Evolutionary conservation across 2,797 vertebrate genomes (phyloP), one percentile per base, ranked within the genome.

Genomic region (Neostethus bicornis): DNA sequence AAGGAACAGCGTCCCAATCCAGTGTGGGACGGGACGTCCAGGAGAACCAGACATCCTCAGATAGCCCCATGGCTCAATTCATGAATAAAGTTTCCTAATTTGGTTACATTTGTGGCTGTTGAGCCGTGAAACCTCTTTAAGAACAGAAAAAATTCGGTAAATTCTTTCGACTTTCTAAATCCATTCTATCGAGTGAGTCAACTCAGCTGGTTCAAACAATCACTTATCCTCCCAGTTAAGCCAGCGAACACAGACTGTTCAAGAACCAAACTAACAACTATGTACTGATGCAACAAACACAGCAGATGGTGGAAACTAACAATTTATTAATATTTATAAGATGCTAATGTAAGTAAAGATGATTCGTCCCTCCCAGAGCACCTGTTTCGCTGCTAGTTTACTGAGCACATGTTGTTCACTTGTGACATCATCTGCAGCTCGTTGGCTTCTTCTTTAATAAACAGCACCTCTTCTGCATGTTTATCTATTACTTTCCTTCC

Each of bases 281-380:
- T 7, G n/a, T 17, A 35, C 19, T 11, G 26, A 31, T 34, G 56
- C 61, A 60, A 28, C 61, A 50, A 61, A 57, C 68, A 66, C 69
- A 72, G 31, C 80, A 83, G 77, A 86, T 70, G 77, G 83, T 68
- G 70, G 55, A 66, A 73, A 70, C 66, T 53, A 81, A 79, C 74
- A 37, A 79, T 81, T 67, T 65, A 79, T 87, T 73, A 84, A 84
- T 85, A 87, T 85, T 79, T 79, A 83, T 81, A 55, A 79, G 74
- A 84, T 79, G 84, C 76, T 83, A 86, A 85, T 81, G 47, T 63
- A 57, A 48, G 57, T 49, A 38, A 38, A 60, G 63, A 74, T 54
- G 58, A 69, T 32, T 58, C 21, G 4, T 32, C 39, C 17, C 54
- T 70, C 51, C 57, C 58, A 9, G 25, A 81, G 72, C 85, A 81